A percentile compares a stretch with the other conserved stretches of the same genome.
phyloP scores from a whole-genome alignment of 2,888 invertebrate species.

The Limnephilus lunatus region DNA sequence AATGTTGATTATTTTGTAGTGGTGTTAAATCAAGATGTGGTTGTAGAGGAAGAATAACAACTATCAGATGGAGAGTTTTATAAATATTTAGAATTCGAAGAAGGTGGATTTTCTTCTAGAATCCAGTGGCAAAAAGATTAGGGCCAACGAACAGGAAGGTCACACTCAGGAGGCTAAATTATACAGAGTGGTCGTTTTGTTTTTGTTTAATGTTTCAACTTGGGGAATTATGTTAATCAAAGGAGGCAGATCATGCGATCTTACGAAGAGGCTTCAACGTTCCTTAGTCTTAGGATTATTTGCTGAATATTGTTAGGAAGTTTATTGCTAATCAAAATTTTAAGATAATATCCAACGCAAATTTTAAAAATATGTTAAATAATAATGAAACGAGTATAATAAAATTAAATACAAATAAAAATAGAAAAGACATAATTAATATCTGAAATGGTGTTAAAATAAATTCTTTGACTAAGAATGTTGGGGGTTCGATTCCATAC shows the following conservation, averaged over 20 bases:
- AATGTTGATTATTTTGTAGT: not conserved
- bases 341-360: not conserved
- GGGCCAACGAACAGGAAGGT: constrained; percentile 20
- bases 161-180: not conserved
- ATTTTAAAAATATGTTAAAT: not conserved
- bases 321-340: not conserved
- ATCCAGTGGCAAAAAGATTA: not conserved
- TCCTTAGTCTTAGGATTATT: not conserved
- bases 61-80: not conserved
- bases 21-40: not conserved
- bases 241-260: not conserved
- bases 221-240: not conserved
- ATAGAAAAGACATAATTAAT: too few species aligned
- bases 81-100: not conserved
- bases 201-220: not conserved
- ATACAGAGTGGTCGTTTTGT: not conserved
- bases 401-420: not conserved
- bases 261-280: not conserved
- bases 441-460: too few species aligned
- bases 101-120: not conserved
- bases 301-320: not conserved
- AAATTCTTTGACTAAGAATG: too few species aligned
- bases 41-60: not conserved
- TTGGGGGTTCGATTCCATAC: too few species aligned
- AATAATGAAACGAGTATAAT: too few species aligned